Percentiles rank a stretch among this genome's conserved stretches.
Conservation (phyloP, 1,140 invertebrate genomes). For the Zaprionus davidi region DNA sequence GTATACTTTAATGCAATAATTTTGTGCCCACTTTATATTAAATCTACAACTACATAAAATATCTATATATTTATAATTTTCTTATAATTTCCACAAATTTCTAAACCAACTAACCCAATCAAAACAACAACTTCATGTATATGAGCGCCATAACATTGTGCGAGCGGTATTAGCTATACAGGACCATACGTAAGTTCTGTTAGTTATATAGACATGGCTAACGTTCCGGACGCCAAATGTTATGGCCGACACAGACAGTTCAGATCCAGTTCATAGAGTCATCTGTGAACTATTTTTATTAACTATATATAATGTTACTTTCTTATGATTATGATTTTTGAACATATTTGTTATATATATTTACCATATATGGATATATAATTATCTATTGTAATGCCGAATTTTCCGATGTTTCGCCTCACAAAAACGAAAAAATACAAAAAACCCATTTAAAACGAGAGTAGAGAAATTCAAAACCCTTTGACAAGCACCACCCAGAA, state of each 20-base stretch:
- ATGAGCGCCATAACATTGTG: conserved; percentile 26
- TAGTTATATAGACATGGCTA: not conserved
- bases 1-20: conserved; percentile 73
- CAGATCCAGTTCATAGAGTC: conserved; percentile 25
- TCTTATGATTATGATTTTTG: conserved; percentile 74
- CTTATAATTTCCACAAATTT: conserved; percentile 66
- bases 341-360: conserved; percentile 58
- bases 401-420: conserved; percentile 84
- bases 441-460: conserved; percentile 40
- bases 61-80: conserved; percentile 54
- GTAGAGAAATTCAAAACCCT: conserved; percentile 40
- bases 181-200: conserved; percentile 12
- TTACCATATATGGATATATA: conserved; percentile 38
- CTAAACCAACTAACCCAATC: conserved; percentile 55
- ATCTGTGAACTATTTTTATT: conserved; percentile 38
- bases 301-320: conserved; percentile 72
- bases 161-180: conserved; percentile 7
- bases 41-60: conserved; percentile 57
- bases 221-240: conserved; percentile 20
- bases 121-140: conserved; percentile 17
- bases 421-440: conserved; percentile 74
- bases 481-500: conserved; percentile 49
- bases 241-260: conserved; percentile 25
- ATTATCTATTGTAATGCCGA: conserved; percentile 81
- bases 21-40: conserved; percentile 72